phyloP scores from a whole-genome alignment of 2,888 invertebrate genomes.

The Mamestra brassicae region DNA sequence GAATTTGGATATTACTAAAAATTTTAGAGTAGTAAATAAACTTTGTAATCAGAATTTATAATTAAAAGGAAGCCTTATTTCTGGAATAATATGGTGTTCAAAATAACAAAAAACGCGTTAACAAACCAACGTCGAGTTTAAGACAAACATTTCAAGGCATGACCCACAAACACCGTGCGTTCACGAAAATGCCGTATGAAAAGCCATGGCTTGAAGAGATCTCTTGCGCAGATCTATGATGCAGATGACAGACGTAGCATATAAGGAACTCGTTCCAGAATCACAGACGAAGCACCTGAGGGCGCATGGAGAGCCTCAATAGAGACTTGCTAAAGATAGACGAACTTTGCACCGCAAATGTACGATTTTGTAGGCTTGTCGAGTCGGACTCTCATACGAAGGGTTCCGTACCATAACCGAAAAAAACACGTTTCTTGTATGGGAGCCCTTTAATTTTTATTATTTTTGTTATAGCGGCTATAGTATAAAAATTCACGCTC shows the following conservation, averaged over 20 bases:
- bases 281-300: constrained; percentile 26
- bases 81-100: not conserved
- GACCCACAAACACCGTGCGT: not conserved
- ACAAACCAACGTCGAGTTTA: not conserved
- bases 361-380: not conserved
- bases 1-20: too few relatives aligned
- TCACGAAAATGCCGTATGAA: not conserved
- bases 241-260: not conserved
- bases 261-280: constrained; percentile 26
- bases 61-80: not conserved
- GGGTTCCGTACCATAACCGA: too few relatives aligned
- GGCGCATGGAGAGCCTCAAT: not conserved
- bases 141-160: not conserved
- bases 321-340: not conserved
- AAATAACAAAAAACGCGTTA: not conserved
- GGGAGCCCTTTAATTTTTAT: too few relatives aligned
- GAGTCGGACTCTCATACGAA: too few relatives aligned
- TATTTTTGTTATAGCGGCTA: too few relatives aligned
- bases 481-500: too few relatives aligned
- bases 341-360: constrained; percentile 4
- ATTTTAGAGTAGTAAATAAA: too few relatives aligned
- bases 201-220: not conserved
- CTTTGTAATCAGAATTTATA: not conserved
- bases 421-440: too few relatives aligned
- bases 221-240: not conserved